Evolutionary conservation across 2,888 invertebrate species (phyloP), one percentile per base, ranked within the genome.

Genomic region (Tineola bisselliella): DNA sequence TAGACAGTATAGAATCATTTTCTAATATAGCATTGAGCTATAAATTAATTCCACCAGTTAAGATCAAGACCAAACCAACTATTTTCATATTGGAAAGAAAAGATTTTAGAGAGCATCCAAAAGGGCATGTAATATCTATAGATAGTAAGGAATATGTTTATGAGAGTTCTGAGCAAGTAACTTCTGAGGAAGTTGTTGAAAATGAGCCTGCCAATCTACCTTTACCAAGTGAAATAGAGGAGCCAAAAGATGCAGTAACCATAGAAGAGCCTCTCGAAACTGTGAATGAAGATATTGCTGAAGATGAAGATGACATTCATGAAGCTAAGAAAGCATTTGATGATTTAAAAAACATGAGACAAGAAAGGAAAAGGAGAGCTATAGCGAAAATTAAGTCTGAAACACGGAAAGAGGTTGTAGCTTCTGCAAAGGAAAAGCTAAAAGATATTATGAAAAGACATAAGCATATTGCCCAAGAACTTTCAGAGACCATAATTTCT

Each of bases 1-100:
- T 96, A 62, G 93, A 94, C 69, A 90, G 90, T 61, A 88, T 96
- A 15, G 94, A 96, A 68, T 92, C 94, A 61, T 96, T 95, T 75
- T 93, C 92, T 62, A 94, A 94, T 69, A 90, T 96, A 62, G 89
- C 91, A 33, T 89, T 96, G 66, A 93, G 94, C 75, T 94, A 95
- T 72, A 91, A 92, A 69, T 84, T 91, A 15, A 82, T 95, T 63
- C 91, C 95, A 5, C 95, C 95, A 0, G 87, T 95, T 10, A 91
- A 89, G 81, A 92, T 96, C 33, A 93, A 92, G 81, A 94, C 93
- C 0, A 94, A 93, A 73, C 94, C 95, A 0, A 91, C 92, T 59
- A 88, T 96, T 64, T 94, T 93, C 65, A 92, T 96, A 68, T 84
- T 96, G 68, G 92, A 91, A 76, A 88, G 91, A 67, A 91, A 89